Percentiles rank a stretch among this genome's conserved stretches.
Conservation (phyloP, 1,140 invertebrate species). For the Bactericera cockerelli region DNA sequence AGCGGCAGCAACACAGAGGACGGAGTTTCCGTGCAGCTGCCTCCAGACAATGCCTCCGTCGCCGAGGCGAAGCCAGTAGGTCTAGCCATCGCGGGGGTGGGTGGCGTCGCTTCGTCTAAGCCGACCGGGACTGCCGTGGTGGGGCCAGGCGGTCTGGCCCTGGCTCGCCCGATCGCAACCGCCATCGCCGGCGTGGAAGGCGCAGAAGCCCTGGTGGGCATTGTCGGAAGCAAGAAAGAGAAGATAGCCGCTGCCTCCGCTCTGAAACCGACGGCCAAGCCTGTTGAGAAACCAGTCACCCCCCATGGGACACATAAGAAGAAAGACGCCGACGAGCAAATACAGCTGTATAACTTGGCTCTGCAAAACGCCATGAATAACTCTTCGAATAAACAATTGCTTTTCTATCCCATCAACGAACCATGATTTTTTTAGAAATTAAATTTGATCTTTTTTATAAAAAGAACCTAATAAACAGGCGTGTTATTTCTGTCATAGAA, state of each 20-base stretch:
- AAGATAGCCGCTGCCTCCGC: not conserved
- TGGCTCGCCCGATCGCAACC: constrained; percentile 46
- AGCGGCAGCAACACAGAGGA: constrained; percentile 20
- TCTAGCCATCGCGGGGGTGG: constrained; percentile 35
- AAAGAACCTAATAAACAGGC: not conserved
- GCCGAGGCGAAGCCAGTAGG: constrained; percentile 55
- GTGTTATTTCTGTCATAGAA: too few relatives aligned
- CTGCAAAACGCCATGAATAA: not conserved
- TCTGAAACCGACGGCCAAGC: not conserved
- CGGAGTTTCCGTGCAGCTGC: constrained; percentile 31
- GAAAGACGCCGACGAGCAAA: not conserved
- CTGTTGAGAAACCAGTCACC: not conserved
- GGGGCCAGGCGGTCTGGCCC: constrained; percentile 43
- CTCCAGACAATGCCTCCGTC: constrained; percentile 38
- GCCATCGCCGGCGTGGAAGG: constrained; percentile 45
- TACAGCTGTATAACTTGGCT: constrained; percentile 1
- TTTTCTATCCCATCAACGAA: not conserved
- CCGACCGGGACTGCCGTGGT: constrained; percentile 49
- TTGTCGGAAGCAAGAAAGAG: constrained; percentile 14
- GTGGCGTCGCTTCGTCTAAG: constrained; percentile 48
- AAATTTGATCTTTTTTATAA: not conserved
- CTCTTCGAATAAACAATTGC: not conserved
- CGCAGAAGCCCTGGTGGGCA: constrained; percentile 19
- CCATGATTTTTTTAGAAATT: not conserved
- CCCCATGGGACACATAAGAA: not conserved